A percentile compares a stretch with the other conserved stretches of the same genome.
These are phyloP conservation scores for Parasteatoda lunata DNA, from an alignment of 2,888 invertebrate genomes.

Conservation along the genomic window DNA sequence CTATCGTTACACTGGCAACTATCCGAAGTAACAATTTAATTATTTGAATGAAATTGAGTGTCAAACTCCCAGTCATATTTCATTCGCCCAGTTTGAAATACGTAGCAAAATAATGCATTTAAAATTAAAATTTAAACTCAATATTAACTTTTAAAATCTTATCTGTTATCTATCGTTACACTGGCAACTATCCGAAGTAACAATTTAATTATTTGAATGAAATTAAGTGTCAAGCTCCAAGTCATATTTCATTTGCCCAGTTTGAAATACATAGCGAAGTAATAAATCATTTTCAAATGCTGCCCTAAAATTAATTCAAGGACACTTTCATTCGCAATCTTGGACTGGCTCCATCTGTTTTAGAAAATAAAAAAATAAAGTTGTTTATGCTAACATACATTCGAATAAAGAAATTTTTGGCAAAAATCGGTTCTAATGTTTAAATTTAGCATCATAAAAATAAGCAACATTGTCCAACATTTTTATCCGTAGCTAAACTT, in stretches of 20 bases:
- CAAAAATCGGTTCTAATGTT: slow-evolving; percentile 26
- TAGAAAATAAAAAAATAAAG: slow-evolving; percentile 25
- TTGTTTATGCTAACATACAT: slow-evolving; percentile 54
- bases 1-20: too few relatives aligned
- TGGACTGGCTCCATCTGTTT: slow-evolving; percentile 35
- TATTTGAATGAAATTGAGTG: background rate
- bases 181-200: background rate
- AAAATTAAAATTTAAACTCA: too few relatives aligned
- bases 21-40: background rate
- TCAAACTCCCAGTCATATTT: background rate
- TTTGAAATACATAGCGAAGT: background rate
- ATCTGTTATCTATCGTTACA: too few relatives aligned
- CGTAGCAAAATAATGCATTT: slow-evolving; percentile 11
- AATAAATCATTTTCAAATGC: slow-evolving; percentile 43
- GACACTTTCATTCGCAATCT: slow-evolving; percentile 24
- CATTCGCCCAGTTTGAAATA: background rate
- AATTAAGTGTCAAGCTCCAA: background rate
- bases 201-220: slow-evolving; percentile 3
- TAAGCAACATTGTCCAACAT: slow-evolving; percentile 37
- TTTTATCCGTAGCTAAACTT: slow-evolving; percentile 5
- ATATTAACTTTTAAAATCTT: too few relatives aligned
- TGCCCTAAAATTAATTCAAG: slow-evolving; percentile 47
- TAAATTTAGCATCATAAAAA: slow-evolving; percentile 62
- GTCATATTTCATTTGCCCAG: background rate
- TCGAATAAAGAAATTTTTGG: slow-evolving; percentile 52